phyloP scores from a whole-genome alignment of 2,888 invertebrate species.

The Ariolimax columbianus region DNA sequence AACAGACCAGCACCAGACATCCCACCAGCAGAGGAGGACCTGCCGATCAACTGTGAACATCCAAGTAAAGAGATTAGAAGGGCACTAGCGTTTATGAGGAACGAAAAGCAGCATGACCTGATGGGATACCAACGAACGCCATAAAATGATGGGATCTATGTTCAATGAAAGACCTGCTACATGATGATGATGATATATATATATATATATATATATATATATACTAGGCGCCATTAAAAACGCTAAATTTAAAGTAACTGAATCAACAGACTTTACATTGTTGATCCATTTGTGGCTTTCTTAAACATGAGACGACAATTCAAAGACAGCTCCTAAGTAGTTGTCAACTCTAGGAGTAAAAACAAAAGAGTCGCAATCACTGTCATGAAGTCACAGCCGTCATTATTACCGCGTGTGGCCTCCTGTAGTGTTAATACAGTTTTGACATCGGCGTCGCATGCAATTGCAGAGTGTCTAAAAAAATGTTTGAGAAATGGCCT shows the following conservation, averaged over 20 bases:
- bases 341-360: background rate
- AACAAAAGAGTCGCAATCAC: background rate
- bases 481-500: slow-evolving; percentile 1
- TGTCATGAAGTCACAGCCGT: background rate
- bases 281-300: background rate
- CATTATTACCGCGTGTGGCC: slow-evolving; percentile 1
- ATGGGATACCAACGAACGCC: too few species aligned
- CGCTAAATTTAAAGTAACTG: background rate
- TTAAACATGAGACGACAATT: background rate
- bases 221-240: background rate
- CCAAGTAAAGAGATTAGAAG: too few species aligned
- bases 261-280: background rate
- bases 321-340: background rate
- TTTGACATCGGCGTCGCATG: slow-evolving; percentile 28
- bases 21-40: too few species aligned
- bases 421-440: background rate
- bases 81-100: too few species aligned
- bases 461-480: slow-evolving; percentile 18
- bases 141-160: too few species aligned
- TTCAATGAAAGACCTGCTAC: too few species aligned
- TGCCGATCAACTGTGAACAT: too few species aligned
- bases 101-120: too few species aligned
- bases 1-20: too few species aligned
- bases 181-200: too few species aligned
- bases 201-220: background rate